These are phyloP conservation scores for Isurus oxyrinchus DNA, from an alignment of 2,113 vertebrate species.

Conservation along the genomic window DNA sequence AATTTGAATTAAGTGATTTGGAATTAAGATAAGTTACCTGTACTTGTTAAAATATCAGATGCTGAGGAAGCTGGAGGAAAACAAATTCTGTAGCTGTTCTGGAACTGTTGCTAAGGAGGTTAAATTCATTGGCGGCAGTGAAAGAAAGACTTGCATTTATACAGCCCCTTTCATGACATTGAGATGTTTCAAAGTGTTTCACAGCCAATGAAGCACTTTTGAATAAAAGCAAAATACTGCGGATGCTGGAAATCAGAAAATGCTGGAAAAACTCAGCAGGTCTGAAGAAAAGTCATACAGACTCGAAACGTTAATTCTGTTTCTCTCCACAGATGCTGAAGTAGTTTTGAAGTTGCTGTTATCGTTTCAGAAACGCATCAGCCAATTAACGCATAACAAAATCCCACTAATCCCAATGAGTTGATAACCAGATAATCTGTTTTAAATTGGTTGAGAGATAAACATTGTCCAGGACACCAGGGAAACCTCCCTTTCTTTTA, in stretches of 20 bases:
- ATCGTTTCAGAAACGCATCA: not conserved
- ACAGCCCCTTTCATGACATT: not conserved
- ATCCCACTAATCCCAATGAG: not conserved
- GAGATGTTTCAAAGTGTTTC: not conserved
- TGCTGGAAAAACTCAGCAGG: no score
- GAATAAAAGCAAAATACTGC: not conserved
- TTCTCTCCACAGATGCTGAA: no score
- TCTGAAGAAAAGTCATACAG: no score
- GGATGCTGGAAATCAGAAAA: no score
- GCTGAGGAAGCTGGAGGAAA: no score
- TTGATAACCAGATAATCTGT: not conserved
- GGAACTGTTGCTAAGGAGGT: not conserved
- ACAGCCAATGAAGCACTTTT: not conserved
- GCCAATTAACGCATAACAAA: not conserved
- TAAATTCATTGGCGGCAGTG: not conserved
- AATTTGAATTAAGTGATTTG: no score
- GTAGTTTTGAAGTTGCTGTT: not conserved
- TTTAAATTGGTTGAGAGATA: not conserved
- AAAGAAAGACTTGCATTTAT: not conserved
- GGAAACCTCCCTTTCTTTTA: not conserved
- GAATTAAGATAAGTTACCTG: no score
- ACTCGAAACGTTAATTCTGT: no score
- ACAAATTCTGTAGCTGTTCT: not conserved
- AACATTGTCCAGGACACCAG: not conserved
- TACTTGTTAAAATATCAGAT: no score